Percentiles rank a stretch among this genome's conserved stretches.
These are phyloP conservation scores for Hippocampus mohnikei DNA, from an alignment of 2,113 vertebrate species.

Conservation along the genomic window DNA sequence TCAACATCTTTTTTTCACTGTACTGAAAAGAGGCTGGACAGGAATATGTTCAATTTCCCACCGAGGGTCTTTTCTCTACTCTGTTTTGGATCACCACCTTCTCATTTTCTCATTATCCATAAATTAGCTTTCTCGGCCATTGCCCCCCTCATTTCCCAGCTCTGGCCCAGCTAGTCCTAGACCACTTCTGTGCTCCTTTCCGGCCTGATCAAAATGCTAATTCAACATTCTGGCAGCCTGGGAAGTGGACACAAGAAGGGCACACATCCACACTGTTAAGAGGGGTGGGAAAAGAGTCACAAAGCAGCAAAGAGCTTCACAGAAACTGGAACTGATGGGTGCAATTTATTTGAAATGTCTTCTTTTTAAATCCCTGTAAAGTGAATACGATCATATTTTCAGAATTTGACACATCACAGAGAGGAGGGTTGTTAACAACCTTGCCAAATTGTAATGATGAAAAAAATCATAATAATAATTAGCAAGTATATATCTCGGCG, in stretches of 20 bases:
- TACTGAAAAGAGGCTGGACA: slow-evolving; percentile 34
- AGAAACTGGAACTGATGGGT: not conserved
- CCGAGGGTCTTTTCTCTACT: slow-evolving; percentile 41
- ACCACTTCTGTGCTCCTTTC: slow-evolving; percentile 56
- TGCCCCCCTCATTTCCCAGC: slow-evolving; percentile 16
- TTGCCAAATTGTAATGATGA: too few relatives aligned
- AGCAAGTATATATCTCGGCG: too few relatives aligned
- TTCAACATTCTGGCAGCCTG: slow-evolving; percentile 54
- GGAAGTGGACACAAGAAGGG: slow-evolving; percentile 49
- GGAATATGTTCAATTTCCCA: slow-evolving; percentile 50
- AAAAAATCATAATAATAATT: too few relatives aligned
- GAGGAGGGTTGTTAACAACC: too few relatives aligned
- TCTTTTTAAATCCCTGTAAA: not conserved
- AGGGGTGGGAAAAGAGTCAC: slow-evolving; percentile 9
- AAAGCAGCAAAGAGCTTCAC: slow-evolving; percentile 12
- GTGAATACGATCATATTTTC: not conserved
- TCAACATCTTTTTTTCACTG: slow-evolving; percentile 5
- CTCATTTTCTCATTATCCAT: slow-evolving; percentile 34
- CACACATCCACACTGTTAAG: slow-evolving; percentile 46
- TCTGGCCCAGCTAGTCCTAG: slow-evolving; percentile 35
- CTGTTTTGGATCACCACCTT: slow-evolving; percentile 41
- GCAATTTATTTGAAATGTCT: not conserved
- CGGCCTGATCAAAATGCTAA: slow-evolving; percentile 61
- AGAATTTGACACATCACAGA: too few relatives aligned
- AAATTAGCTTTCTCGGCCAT: slow-evolving; percentile 34